Conservation (phyloP, 2,888 invertebrate species). For the Perithous albicinctus region DNA sequence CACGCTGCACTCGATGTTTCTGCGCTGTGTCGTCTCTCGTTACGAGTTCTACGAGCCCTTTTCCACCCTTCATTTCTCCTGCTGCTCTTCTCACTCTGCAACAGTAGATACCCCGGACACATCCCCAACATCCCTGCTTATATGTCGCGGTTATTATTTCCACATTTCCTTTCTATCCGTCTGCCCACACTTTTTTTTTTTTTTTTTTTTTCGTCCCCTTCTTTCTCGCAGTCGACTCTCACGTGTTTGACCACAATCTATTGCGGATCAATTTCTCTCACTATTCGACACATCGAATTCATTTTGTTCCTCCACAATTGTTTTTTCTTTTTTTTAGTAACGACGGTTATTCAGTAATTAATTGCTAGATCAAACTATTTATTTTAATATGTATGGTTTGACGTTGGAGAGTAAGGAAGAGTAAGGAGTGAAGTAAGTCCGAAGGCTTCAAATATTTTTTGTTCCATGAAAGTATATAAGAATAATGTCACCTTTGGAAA, state of each 20-base stretch:
- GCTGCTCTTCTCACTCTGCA: slow-evolving; percentile 28
- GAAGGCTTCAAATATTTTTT: too few species aligned
- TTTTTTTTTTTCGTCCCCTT: background rate
- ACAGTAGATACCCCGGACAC: background rate
- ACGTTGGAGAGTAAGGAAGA: too few species aligned
- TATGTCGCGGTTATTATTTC: slow-evolving; percentile 69
- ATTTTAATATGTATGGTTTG: too few species aligned
- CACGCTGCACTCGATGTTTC: slow-evolving; percentile 23
- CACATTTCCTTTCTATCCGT: slow-evolving; percentile 45
- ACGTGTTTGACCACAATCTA: background rate
- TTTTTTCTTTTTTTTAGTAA: background rate
- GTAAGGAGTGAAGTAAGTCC: too few species aligned
- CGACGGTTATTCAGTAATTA: background rate
- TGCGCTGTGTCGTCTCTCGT: slow-evolving; percentile 29
- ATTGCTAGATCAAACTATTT: too few species aligned
- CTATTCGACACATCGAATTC: background rate
- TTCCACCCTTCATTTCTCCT: background rate
- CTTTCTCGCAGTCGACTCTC: background rate
- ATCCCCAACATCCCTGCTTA: background rate
- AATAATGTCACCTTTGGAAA: too few species aligned
- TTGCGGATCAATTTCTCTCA: background rate
- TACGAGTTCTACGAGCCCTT: slow-evolving; percentile 39
- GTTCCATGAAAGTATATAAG: too few species aligned
- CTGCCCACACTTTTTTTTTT: slow-evolving; percentile 16
- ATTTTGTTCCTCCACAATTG: background rate